Evolutionary conservation across 2,113 vertebrate species (phyloP), one percentile per base, ranked within the genome.

Genomic region (Sardina pilchardus): DNA sequence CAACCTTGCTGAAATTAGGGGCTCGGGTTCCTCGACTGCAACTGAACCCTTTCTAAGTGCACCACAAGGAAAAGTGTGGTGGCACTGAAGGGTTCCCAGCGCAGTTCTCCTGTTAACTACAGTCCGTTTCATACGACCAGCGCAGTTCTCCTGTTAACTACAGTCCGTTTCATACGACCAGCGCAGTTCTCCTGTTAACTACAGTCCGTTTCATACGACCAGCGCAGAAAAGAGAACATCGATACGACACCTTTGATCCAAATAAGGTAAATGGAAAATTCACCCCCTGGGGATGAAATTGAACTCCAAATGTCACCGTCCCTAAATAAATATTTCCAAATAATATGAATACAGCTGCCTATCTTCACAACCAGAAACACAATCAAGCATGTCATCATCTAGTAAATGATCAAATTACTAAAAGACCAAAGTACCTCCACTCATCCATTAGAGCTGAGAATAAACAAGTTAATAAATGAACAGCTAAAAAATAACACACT

Each of bases 1-100:
- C 71, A 78, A 78, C 71, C 71, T 78, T 36, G 71, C 71, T 78
- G 71, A 78, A 78, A 78, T 78, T 78, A 78, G 71, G 3, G 14
- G 10, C 71, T 78, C 10, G 10, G 34, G 71, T 78, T 78, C 34
- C 30, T 78, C 14, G 30, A 78, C 36, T 78, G 39, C 34, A 78
- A 78, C 71, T 85, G 53, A 30, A 42, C 8, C 21, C 44, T 71
- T 63, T 34, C 36, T 85, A 85, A 81, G 88, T 86, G 82, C 63
- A 71, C 4, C 63, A 71, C 30, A 1, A 12, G 14, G 71, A 36
- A 36, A 16, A 36, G 3, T 59, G 19, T 21, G 21, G 53, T 14
- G 45, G 12, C 1, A 9, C 45, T 0, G 12, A 47, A 47, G 45
- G 45, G 10, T 47, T 47, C 45, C 45, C 45, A 47, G 45, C 9